A percentile compares a stretch with the other conserved stretches of the same genome.
phyloP scores from a whole-genome alignment of 35 echinoderm and acorn worm species.

The Lytechinus pictus region DNA sequence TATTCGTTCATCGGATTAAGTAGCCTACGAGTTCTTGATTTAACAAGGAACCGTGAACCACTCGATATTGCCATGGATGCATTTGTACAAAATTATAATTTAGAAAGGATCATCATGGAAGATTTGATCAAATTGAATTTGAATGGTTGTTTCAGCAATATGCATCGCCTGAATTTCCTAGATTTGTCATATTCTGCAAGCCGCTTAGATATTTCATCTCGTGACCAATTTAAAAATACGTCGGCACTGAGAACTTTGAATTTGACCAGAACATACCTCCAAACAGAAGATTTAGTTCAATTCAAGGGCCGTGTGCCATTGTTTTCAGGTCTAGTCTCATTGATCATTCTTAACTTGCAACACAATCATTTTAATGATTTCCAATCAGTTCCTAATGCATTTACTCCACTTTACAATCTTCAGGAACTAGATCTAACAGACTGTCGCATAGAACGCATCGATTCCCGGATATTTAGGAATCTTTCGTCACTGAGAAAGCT shows the following conservation, averaged over 20 bases:
- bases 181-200: neutral
- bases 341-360: neutral
- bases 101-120: neutral
- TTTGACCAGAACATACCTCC: neutral
- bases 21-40: neutral
- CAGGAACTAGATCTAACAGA: neutral
- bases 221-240: neutral
- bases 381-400: neutral
- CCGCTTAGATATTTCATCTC: neutral
- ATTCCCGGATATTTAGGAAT: neutral
- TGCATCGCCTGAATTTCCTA: neutral
- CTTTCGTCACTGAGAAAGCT: neutral
- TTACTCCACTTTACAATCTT: neutral
- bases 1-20: neutral
- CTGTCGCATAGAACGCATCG: neutral
- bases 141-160: neutral
- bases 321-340: neutral
- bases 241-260: neutral
- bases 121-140: neutral
- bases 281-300: neutral
- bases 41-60: neutral
- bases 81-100: neutral
- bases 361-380: neutral
- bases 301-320: neutral
- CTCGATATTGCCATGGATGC: no score